Percentiles rank a stretch among this genome's conserved stretches.
Conservation (phyloP, 2,888 invertebrate species). For the Junonia oenone region DNA sequence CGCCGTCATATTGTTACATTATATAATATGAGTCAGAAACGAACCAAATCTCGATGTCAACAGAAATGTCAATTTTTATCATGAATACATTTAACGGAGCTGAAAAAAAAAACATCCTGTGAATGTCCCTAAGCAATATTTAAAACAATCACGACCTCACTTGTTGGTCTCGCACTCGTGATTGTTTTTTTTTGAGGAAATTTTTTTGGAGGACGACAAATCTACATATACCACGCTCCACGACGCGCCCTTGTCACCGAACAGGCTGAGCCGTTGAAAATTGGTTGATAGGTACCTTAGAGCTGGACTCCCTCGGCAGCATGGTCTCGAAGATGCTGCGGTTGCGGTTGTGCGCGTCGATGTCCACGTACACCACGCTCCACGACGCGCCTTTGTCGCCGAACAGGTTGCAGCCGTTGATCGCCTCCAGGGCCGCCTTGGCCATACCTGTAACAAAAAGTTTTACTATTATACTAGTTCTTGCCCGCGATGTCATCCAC, state of each 20-base stretch:
- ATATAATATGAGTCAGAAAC: too few species aligned
- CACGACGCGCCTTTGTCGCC: constrained; percentile 98
- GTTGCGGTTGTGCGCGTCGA: constrained; percentile 99
- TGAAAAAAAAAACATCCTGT: too few species aligned
- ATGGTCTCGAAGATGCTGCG: constrained; percentile 99
- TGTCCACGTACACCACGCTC: constrained; percentile 99
- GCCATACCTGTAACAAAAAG: too few species aligned
- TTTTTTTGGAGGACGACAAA: neutral
- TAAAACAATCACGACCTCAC: too few species aligned
- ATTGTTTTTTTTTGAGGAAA: too few species aligned
- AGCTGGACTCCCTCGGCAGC: constrained; percentile 97
- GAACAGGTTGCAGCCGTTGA: constrained; percentile 98
- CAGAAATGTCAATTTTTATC: too few species aligned
- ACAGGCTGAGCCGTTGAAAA: constrained; percentile 98
- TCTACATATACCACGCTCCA: constrained; percentile 99
- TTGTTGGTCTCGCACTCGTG: too few species aligned
- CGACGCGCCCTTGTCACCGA: constrained; percentile 97
- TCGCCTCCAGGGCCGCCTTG: constrained; percentile 98
- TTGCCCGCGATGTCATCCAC: too few species aligned
- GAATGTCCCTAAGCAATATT: too few species aligned
- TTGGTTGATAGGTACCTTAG: constrained; percentile 94
- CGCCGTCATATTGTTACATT: neutral
- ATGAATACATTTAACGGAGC: too few species aligned
- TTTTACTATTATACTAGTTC: too few species aligned
- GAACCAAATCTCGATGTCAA: too few species aligned